Base-by-base conservation (phyloP, 2,888 invertebrate genomes). In the Xanthorhoe spadicearia region DNA sequence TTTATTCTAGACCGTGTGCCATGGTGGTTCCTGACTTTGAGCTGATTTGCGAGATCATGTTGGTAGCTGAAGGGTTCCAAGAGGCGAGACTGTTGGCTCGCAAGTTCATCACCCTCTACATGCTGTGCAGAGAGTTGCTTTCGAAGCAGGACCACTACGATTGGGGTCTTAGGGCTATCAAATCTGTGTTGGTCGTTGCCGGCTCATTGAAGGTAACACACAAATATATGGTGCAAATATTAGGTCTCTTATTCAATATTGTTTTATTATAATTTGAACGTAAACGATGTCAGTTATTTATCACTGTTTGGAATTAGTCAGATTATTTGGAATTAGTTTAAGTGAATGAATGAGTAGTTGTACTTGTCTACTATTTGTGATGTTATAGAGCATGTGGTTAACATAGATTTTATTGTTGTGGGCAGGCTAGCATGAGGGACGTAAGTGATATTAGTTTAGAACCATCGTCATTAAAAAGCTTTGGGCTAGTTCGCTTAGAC, bases 1-100 rank as follows among this genome's bases (percentile, higher is more conserved):
- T 19, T 35, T 54, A 6, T 64, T 15, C 32, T 82, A 96, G 98
- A 80, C 98, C 99, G 0, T 99, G 98, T 85, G 98, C 98, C 64
- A 99, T 99, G 99, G 98, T 99, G 10, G 98, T 99, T 13, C 99
- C 99, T 0, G 99, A 99, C 89, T 98, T 98, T 88, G 98, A 98
- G 77, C 86, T 99, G 80, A 99, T 99, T 85, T 98, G 98, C 88
- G 98, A 99, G 93, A 99, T 99, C 85, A 98, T 98, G 98, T 95
- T 99, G 92, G 98, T 98, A 13, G 98, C 98, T 5, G 98, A 99
- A 90, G 99, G 98, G 49, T 98, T 99, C 87, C 96, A 98, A 82
- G 98, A 98, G 69, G 98, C 99, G 6, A 95, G 98, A 74, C 87
- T 98, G 28, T 87, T 98, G 68, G 98, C 98, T 19, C 94, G 98